These are phyloP conservation scores for Muraenolepis orangiensis DNA, from an alignment of 2,797 vertebrate species.

Conservation along the genomic window DNA sequence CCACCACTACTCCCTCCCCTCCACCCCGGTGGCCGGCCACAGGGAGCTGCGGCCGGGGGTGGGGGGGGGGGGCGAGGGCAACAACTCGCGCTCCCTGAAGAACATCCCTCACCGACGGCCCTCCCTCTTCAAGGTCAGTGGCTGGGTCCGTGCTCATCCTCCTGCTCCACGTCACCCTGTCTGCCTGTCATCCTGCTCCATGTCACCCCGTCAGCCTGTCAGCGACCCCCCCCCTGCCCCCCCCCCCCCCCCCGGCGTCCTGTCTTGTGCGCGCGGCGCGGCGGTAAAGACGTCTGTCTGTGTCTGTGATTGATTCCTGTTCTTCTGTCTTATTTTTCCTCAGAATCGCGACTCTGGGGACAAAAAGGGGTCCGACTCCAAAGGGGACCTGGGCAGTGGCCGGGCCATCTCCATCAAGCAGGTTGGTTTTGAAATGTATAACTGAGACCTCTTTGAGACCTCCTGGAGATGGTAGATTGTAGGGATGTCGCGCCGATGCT, in stretches of 20 bases:
- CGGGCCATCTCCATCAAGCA: constrained; percentile 89
- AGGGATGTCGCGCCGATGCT: not conserved
- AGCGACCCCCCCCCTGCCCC: not conserved
- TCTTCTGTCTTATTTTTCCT: constrained; percentile 41
- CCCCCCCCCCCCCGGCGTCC: not conserved
- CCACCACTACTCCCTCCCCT: constrained; percentile 89
- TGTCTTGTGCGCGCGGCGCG: not conserved
- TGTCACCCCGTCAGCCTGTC: constrained; percentile 25
- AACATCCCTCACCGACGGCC: constrained; percentile 83
- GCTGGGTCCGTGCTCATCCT: not conserved
- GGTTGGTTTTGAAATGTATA: constrained; percentile 60
- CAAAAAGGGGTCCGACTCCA: constrained; percentile 81
- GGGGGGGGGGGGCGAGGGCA: constrained; percentile 55
- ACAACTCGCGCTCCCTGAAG: constrained; percentile 78
- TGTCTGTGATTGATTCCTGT: not conserved
- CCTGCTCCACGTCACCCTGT: constrained; percentile 2
- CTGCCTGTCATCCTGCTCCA: constrained; percentile 14
- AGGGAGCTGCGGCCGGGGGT: constrained; percentile 82
- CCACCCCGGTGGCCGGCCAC: constrained; percentile 90
- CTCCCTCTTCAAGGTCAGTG: constrained; percentile 90
- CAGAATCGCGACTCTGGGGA: constrained; percentile 91
- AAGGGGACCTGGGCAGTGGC: constrained; percentile 77
- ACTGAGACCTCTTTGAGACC: not conserved
- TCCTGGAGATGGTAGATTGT: not conserved
- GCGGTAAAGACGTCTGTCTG: not conserved